Conservation (phyloP, 2,797 vertebrate species). For the Micrastur ruficollis region DNA sequence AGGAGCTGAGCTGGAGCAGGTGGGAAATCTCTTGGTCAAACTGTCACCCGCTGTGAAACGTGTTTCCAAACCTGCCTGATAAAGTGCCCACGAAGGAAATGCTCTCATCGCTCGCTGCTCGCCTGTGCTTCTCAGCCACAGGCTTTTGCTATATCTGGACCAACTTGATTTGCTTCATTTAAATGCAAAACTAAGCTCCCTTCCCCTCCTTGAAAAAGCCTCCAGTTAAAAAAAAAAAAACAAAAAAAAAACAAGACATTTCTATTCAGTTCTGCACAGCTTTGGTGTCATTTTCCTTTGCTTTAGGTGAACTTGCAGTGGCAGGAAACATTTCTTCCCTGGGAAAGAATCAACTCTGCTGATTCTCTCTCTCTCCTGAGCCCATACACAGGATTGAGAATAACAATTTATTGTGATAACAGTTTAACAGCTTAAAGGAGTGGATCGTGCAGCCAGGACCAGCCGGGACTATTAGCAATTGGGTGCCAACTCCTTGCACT, state of each 20-base stretch:
- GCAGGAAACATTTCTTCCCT: not conserved
- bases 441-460: not conserved
- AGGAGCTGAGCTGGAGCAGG: not conserved
- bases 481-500: not conserved
- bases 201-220: not conserved
- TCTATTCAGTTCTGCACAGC: not conserved
- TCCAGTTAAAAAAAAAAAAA: not conserved
- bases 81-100: not conserved
- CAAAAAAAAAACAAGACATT: not conserved
- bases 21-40: not conserved
- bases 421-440: not conserved
- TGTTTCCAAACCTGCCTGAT: not conserved
- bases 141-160: not conserved
- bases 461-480: not conserved
- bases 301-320: not conserved
- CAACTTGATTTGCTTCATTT: not conserved
- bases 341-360: not conserved
- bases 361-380: not conserved
- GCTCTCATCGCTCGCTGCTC: not conserved
- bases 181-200: not conserved
- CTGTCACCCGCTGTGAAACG: not conserved
- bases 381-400: accelerated
- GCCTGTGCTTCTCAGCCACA: not conserved
- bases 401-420: not conserved
- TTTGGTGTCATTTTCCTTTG: not conserved